These are phyloP conservation scores for Actinopyga echinites DNA, from an alignment of 53 echinoderm and acorn worm species.

Conservation along the genomic window DNA sequence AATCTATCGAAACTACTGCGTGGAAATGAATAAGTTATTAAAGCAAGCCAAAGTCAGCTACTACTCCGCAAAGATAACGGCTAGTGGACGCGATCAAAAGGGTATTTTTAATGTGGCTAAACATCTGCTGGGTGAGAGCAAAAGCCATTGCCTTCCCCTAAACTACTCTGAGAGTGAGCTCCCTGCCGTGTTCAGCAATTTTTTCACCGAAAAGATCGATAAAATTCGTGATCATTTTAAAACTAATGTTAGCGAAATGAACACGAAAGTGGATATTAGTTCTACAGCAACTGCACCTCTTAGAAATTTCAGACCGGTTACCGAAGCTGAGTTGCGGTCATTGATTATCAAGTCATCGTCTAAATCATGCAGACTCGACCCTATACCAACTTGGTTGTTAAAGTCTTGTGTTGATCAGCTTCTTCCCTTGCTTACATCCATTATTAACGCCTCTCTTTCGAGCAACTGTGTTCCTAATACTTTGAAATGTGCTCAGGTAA, in stretches of 20 bases:
- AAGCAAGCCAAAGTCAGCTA: not conserved
- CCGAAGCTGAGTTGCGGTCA: no score
- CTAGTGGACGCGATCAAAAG: not conserved
- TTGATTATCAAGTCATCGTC: no score
- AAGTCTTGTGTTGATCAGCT: not conserved
- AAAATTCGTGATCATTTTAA: not conserved
- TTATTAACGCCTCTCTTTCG: not conserved
- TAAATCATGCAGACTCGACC: not conserved
- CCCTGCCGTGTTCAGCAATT: not conserved
- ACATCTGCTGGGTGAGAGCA: not conserved
- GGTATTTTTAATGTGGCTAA: no score
- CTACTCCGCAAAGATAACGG: not conserved
- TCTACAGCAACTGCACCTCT: not conserved
- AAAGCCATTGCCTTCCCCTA: not conserved
- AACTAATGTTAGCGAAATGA: not conserved
- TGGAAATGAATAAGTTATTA: not conserved
- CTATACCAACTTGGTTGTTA: no score
- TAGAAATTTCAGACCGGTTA: not conserved
- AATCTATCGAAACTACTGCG: no score
- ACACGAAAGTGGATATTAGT: not conserved
- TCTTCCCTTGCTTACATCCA: not conserved
- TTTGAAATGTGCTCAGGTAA: not conserved
- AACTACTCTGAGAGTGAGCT: not conserved
- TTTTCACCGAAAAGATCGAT: not conserved
- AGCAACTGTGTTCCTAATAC: not conserved